Conservation (phyloP, 2,113 vertebrate genomes). For the Aplodontia rufa region DNA sequence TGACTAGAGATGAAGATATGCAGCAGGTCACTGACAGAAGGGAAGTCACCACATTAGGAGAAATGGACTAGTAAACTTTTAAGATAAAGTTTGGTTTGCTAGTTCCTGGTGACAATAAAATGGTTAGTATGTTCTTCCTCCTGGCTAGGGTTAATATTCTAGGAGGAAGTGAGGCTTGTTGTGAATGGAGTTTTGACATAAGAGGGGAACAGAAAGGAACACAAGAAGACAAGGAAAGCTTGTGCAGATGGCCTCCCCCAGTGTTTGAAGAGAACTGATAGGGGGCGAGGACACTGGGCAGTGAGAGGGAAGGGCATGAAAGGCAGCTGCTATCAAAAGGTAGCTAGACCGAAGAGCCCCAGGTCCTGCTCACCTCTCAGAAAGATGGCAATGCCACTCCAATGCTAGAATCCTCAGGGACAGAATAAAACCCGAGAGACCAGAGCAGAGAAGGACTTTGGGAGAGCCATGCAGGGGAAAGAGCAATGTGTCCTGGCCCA, state of each 20-base stretch:
- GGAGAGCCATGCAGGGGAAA: background rate
- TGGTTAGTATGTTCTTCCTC: background rate
- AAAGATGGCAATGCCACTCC: background rate
- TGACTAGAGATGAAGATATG: background rate
- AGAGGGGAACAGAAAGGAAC: background rate
- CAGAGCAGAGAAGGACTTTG: background rate
- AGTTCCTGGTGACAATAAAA: background rate
- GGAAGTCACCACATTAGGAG: background rate
- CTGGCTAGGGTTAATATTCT: background rate
- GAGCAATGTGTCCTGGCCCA: background rate
- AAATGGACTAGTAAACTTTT: slow-evolving; percentile 24
- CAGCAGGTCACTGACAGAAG: background rate
- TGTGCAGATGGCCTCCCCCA: background rate
- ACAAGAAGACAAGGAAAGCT: background rate
- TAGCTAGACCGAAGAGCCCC: background rate
- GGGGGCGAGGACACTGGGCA: background rate
- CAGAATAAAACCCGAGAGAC: background rate
- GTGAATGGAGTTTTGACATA: background rate
- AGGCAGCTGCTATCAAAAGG: background rate
- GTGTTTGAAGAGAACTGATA: background rate
- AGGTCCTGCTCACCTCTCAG: background rate
- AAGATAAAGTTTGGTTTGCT: slow-evolving; percentile 12
- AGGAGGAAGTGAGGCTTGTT: background rate
- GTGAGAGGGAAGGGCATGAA: background rate
- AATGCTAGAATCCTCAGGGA: background rate